A percentile compares a stretch with the other conserved stretches of the same genome.
phyloP scores from a whole-genome alignment of 2,797 vertebrate species.

The Melanotaenia parkinsoni region DNA sequence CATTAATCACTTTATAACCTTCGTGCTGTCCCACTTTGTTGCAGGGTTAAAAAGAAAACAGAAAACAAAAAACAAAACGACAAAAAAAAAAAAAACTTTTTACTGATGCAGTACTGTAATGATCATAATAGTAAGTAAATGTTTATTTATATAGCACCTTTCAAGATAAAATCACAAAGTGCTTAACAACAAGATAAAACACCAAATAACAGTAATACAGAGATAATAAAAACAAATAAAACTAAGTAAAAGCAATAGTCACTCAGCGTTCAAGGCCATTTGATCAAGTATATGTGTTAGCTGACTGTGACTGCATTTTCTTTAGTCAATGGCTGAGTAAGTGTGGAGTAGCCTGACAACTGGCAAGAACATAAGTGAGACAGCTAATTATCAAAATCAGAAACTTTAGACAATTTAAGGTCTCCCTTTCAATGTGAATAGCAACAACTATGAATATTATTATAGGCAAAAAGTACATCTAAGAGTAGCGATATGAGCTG shows the following conservation, averaged over 20 bases:
- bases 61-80: too few relatives aligned
- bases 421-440: not conserved
- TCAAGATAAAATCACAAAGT: too few relatives aligned
- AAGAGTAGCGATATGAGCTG: not conserved
- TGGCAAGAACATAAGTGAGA: not conserved
- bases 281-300: not conserved
- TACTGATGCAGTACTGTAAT: not conserved
- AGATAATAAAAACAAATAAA: too few relatives aligned
- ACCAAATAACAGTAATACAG: too few relatives aligned
- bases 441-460: not conserved
- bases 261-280: not conserved
- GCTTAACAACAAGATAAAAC: too few relatives aligned
- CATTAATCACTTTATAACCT: not conserved
- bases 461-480: not conserved
- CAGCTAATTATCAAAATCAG: too few relatives aligned
- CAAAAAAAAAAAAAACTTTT: not conserved
- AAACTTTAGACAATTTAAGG: not conserved
- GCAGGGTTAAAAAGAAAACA: not conserved
- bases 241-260: not conserved
- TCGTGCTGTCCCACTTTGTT: not conserved
- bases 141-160: too few relatives aligned
- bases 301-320: not conserved
- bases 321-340: not conserved
- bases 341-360: too few relatives aligned
- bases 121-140: not conserved